phyloP scores from a whole-genome alignment of 2,113 vertebrate species.

The Erinaceus europaeus region DNA sequence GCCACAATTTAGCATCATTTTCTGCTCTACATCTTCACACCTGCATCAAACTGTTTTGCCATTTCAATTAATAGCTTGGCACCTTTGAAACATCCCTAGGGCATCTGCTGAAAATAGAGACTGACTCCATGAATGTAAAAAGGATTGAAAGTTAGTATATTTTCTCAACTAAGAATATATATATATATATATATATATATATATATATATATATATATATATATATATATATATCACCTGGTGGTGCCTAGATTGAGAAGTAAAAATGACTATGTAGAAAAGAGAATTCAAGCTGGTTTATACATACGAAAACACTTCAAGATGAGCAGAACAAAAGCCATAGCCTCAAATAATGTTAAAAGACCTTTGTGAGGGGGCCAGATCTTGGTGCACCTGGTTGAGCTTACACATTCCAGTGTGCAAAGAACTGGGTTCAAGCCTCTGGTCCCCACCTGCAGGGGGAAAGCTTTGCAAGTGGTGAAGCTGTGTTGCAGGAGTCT shows the following conservation, averaged over 20 bases:
- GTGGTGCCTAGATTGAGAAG: background rate
- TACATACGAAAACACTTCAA: background rate
- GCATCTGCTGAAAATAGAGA: slow-evolving; percentile 13
- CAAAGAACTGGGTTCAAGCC: too few relatives aligned
- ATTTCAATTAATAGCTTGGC: background rate
- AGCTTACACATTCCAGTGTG: too few relatives aligned
- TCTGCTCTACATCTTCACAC: background rate
- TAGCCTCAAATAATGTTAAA: background rate
- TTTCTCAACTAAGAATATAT: background rate
- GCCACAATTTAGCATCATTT: slow-evolving; percentile 9
- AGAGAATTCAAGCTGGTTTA: background rate
- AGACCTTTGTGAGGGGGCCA: background rate
- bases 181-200: background rate
- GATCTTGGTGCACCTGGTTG: too few relatives aligned
- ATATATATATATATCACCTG: background rate
- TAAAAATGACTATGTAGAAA: background rate
- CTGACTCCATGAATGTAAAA: background rate
- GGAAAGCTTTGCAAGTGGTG: too few relatives aligned
- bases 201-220: background rate
- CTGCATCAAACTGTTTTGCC: background rate
- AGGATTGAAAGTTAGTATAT: background rate
- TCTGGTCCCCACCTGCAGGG: too few relatives aligned
- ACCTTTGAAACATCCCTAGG: background rate
- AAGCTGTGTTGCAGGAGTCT: too few relatives aligned
- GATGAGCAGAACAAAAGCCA: background rate